Conservation (phyloP, 2,888 invertebrate genomes). For the Sarcophaga rosellei region DNA sequence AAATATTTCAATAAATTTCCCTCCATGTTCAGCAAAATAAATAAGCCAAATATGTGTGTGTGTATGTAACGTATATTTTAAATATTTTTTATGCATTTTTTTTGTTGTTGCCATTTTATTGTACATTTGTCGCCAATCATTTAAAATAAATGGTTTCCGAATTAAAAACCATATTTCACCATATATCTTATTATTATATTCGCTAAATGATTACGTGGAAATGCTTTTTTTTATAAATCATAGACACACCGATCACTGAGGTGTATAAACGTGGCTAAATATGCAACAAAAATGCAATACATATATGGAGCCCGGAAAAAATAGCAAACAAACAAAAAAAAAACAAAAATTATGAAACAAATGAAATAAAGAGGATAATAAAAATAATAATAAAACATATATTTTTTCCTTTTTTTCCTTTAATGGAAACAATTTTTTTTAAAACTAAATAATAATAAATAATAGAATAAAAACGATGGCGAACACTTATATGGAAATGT, state of each 20-base stretch:
- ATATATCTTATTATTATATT: constrained; percentile 45
- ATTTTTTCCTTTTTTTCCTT: no score
- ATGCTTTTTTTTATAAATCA: constrained; percentile 52
- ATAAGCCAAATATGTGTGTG: constrained; percentile 24
- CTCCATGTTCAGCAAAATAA: constrained; percentile 1
- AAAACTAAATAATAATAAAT: no score
- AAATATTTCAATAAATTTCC: constrained; percentile 59
- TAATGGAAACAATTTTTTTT: no score
- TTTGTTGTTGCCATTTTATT: constrained; percentile 6
- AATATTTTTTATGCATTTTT: not conserved
- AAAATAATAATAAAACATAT: no score
- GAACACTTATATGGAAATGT: no score
- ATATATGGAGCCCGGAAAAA: constrained; percentile 1
- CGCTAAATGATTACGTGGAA: constrained; percentile 59
- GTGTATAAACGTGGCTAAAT: not conserved
- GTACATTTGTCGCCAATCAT: constrained; percentile 57
- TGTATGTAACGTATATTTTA: not conserved
- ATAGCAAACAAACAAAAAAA: no score
- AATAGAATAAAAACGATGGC: no score
- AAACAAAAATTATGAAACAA: no score
- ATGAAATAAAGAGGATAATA: no score
- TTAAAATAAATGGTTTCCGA: constrained; percentile 65
- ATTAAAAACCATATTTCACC: constrained; percentile 63
- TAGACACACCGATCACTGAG: constrained; percentile 2
- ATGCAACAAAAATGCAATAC: not conserved